Base-by-base conservation (phyloP, 2,797 vertebrate genomes). In the Acanthurus leucopareius region DNA sequence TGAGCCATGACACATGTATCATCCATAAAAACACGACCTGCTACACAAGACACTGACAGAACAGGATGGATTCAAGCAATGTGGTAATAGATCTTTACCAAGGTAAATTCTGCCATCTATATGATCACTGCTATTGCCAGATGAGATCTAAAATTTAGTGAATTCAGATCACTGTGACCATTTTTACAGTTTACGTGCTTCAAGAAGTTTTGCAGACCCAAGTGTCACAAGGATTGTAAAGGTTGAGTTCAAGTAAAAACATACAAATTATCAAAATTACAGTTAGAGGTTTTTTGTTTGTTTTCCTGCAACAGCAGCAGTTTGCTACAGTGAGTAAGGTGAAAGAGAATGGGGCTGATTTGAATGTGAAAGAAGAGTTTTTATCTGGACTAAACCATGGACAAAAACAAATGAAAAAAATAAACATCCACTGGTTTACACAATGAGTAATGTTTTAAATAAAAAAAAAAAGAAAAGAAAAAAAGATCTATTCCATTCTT, bases 161-260 rank as follows among this genome's bases (percentile, higher is more conserved):
- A 83, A 60, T 62, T 84, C 42, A 49, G 53, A 77, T 42, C 3
- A 3, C 38, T 42, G 54, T 82, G 56, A 77, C 51, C n/a, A 28
- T 60, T 80, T 66, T 28, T 60, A 66, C 44, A 73, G 57, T 32
- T 68, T 65, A 75, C 9, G 11, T 57, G 69, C 52, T 75, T 88
- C 42, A 54, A 79, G 42, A 58, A 75, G 61, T 72, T 86, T 86
- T 75, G 66, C 68, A 61, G 61, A 79, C 69, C 32, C 20, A 60
- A 71, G 71, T 59, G 74, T 85, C 56, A 77, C 65, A 84, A 85
- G 84, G 35, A 65, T 88, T 87, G 68, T 80, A 82, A 85, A 86
- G 65, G 54, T 83, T 86, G 51, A 85, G 68, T 88, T 91, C 85
- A 89, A 91, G 83, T 88, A 91, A 91, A 91, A 90, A 87, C 80